Percentiles rank a stretch among this genome's conserved stretches.
These are phyloP conservation scores for Otolemur crassicaudatus DNA, from an alignment of 2,797 vertebrate genomes.

Conservation along the genomic window DNA sequence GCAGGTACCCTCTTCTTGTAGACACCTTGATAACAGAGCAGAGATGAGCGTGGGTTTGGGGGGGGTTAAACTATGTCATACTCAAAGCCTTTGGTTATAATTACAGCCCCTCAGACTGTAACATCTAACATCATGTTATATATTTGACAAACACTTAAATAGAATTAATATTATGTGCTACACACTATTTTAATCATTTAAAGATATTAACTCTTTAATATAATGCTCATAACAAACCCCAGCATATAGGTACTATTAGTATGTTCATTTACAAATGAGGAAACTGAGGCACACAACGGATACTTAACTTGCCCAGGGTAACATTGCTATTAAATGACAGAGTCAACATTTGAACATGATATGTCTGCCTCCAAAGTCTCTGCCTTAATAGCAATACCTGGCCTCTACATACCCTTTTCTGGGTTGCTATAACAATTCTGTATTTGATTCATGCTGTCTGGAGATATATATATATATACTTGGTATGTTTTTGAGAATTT, in stretches of 20 bases:
- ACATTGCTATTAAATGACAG: neutral
- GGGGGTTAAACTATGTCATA: neutral
- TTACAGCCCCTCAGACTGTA: neutral
- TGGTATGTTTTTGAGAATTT: neutral
- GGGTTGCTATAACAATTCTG: neutral
- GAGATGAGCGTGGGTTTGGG: neutral
- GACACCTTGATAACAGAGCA: neutral
- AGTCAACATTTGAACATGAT: neutral
- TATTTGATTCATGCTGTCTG: neutral
- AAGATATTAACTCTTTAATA: neutral
- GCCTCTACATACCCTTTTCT: neutral
- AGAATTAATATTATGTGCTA: neutral
- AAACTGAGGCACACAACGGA: neutral
- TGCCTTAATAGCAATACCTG: neutral
- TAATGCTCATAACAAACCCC: neutral
- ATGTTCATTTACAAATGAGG: neutral
- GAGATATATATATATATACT: no score
- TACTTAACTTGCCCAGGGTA: neutral
- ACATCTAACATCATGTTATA: neutral
- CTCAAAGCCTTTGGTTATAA: neutral
- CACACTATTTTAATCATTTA: neutral
- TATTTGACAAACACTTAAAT: neutral
- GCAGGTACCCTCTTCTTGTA: neutral
- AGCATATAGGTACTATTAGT: neutral
- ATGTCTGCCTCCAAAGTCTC: neutral